phyloP scores from a whole-genome alignment of 2,797 vertebrate genomes.

The Cyprinodon diabolis region DNA sequence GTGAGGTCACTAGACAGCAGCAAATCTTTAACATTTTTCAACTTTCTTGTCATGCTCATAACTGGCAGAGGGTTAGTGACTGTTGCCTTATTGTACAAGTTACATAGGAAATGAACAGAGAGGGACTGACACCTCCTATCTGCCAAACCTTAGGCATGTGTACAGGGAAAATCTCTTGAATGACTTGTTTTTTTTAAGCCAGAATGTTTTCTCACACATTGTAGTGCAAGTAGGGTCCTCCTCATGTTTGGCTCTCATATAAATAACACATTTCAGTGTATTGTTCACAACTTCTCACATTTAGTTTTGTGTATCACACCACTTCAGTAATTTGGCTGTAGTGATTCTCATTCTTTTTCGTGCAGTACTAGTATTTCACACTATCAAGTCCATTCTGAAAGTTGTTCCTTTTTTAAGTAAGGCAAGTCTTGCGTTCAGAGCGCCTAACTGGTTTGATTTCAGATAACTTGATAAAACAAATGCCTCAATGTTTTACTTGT shows the following conservation, averaged over 20 bases:
- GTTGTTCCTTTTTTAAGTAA: background rate
- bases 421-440: background rate
- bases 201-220: conserved; percentile 8
- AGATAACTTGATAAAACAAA: no score
- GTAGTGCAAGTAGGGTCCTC: background rate
- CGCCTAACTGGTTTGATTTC: background rate
- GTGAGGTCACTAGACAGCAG: no score
- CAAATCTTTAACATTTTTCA: no score
- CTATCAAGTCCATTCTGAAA: background rate
- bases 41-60: no score
- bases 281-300: conserved; percentile 30
- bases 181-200: conserved; percentile 3
- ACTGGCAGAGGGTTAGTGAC: no score
- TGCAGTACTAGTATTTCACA: conserved; percentile 7
- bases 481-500: no score
- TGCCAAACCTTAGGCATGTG: background rate
- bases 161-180: conserved; percentile 12
- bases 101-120: no score
- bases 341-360: background rate
- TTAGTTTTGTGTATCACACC: background rate
- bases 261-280: conserved; percentile 39
- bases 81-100: no score
- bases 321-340: conserved; percentile 4
- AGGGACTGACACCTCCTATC: no score
- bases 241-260: conserved; percentile 28